Percentiles rank a stretch among this genome's conserved stretches.
phyloP scores from a whole-genome alignment of 2,113 vertebrate species.

The Macquaria australasica region DNA sequence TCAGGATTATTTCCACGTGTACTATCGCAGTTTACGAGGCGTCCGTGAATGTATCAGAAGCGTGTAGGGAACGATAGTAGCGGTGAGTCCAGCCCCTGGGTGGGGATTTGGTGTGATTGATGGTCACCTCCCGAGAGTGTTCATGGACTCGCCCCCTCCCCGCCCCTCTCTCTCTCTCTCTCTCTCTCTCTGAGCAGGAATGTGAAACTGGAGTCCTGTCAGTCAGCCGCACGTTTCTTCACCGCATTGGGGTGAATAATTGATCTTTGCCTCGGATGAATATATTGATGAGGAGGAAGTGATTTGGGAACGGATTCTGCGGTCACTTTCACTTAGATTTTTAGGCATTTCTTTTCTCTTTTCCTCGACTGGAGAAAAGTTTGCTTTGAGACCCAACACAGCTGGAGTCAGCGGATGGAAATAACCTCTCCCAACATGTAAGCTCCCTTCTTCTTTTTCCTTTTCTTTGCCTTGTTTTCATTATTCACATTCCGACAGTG shows the following conservation, averaged over 20 bases:
- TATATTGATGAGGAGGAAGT: slow-evolving; percentile 51
- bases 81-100: slow-evolving; percentile 72
- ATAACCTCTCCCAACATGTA: slow-evolving; percentile 70
- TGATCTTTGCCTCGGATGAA: slow-evolving; percentile 23
- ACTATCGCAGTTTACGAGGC: neutral
- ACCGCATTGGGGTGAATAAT: slow-evolving; percentile 35
- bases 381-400: slow-evolving; percentile 59
- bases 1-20: neutral
- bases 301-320: slow-evolving; percentile 27
- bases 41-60: slow-evolving; percentile 39
- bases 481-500: slow-evolving; percentile 63
- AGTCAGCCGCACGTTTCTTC: slow-evolving; percentile 43
- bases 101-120: slow-evolving; percentile 76
- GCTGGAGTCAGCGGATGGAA: slow-evolving; percentile 74
- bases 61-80: slow-evolving; percentile 32
- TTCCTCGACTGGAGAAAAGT: slow-evolving; percentile 69
- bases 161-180: neutral
- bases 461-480: neutral
- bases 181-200: slow-evolving; percentile 57
- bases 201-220: slow-evolving; percentile 48
- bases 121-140: slow-evolving; percentile 66
- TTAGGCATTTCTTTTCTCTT: neutral
- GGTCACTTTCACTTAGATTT: slow-evolving; percentile 34
- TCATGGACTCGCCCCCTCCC: slow-evolving; percentile 43
- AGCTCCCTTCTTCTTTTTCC: slow-evolving; percentile 22